A percentile compares a stretch with the other conserved stretches of the same genome.
Conservation (phyloP, 2,888 invertebrate genomes). For the Autographa gamma region DNA sequence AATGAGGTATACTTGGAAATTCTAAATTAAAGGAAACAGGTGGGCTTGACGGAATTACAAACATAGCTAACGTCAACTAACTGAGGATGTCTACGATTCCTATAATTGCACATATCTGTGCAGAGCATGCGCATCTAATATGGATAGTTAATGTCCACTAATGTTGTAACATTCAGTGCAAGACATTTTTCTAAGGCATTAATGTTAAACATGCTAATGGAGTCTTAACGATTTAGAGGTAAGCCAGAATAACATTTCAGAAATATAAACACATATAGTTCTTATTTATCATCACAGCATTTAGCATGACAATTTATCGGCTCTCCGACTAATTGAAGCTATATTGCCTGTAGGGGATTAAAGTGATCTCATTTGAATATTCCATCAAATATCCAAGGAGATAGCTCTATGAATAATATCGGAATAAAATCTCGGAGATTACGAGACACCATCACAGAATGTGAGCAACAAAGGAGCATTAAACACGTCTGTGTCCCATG, state of each 20-base stretch:
- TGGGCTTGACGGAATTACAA: conserved; percentile 48
- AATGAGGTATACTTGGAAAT: conserved; percentile 58
- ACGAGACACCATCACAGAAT: conserved; percentile 62
- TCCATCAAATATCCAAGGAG: conserved; percentile 37
- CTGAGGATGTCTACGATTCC: conserved; percentile 49
- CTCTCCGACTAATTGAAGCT: conserved; percentile 23
- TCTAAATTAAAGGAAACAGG: conserved; percentile 65
- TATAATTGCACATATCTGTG: conserved; percentile 44
- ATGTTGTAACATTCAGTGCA: conserved; percentile 38
- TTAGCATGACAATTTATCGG: neutral
- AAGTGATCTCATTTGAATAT: conserved; percentile 52
- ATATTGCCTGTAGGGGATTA: conserved; percentile 21
- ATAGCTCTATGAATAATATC: conserved; percentile 58
- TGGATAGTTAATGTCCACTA: conserved; percentile 40
- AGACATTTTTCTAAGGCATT: conserved; percentile 15
- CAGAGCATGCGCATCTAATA: conserved; percentile 40
- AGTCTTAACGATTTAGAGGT: neutral
- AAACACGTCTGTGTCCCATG: conserved; percentile 72
- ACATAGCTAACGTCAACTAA: conserved; percentile 31
- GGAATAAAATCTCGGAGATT: conserved; percentile 62
- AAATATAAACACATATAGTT: neutral
- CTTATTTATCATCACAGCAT: neutral
- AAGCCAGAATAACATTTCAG: neutral
- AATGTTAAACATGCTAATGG: neutral
- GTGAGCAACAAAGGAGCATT: conserved; percentile 77